Evolutionary conservation across 2,113 vertebrate genomes (phyloP), one percentile per base, ranked within the genome.

Genomic region (Gorsachius goisagi): DNA sequence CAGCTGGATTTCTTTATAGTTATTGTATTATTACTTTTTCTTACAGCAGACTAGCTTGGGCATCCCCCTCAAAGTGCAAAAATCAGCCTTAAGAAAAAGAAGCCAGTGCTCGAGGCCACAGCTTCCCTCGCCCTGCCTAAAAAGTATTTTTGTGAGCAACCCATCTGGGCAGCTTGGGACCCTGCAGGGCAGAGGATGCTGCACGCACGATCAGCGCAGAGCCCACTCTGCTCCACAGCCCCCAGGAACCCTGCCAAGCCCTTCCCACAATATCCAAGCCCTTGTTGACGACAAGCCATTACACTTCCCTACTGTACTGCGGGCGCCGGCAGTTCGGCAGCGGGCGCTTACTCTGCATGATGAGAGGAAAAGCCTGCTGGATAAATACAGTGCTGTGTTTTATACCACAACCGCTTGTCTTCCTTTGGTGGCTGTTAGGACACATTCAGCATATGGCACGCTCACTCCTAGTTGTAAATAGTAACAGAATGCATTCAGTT

Each of bases 391-490:
- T 77, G 41, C 21, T 39, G 63, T 73, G 81, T 32, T 91, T 68
- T 85, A 44, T 24, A 37, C 44, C 7, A 5, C 84, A 87, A 41
- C 63, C 56, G 45, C 91, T 73, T 47, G 35, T 91, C 89, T 90
- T 93, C 85, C 93, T 93, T 82, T 85, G 87, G 91, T 90, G 76
- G 77, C 78, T 94, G 44, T 72, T 91, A 86, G 83, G 56, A 85
- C 30, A 63, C 20, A 60, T 56, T 66, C 62, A 93, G 78, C 91
- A 96, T 82, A 89, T 89, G 91, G 91, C 77, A 82, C 27, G 3
- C 62, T 91, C 60, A 33, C 37, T 94, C 60, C 45, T 56, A 91
- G 71, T n/a, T 93, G 74, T 94, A 96, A 97, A 93, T 96, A 96
- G 93, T 88, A 96, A 73, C 58, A 73, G 78, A 94, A 95, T 33